These are phyloP conservation scores for Nephrotoma flavescens DNA, from an alignment of 2,888 invertebrate genomes.

Conservation along the genomic window DNA sequence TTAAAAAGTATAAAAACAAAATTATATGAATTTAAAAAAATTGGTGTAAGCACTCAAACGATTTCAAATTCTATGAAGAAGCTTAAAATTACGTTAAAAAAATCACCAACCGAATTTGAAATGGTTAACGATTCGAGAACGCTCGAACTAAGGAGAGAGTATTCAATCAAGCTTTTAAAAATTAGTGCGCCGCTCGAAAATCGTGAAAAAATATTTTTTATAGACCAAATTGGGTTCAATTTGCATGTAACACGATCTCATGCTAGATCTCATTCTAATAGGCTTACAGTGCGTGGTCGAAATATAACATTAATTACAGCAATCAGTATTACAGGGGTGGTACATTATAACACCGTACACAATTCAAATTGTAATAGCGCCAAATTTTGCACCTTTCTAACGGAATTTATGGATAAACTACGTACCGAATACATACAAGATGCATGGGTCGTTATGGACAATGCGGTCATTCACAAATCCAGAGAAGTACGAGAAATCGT, in stretches of 20 bases:
- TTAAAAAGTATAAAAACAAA: background rate
- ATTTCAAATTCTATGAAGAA: background rate
- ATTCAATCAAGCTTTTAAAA: background rate
- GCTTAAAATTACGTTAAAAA: background rate
- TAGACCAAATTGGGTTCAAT: conserved; percentile 4
- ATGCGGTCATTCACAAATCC: background rate
- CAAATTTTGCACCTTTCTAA: background rate
- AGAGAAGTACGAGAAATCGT: background rate
- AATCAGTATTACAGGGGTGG: background rate
- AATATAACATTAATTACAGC: background rate
- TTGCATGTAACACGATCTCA: background rate
- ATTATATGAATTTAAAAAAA: background rate
- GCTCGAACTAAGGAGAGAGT: background rate
- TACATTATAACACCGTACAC: background rate
- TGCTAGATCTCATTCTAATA: background rate
- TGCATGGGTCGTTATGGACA: background rate
- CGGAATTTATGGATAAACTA: background rate
- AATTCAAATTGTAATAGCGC: background rate
- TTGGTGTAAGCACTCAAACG: background rate
- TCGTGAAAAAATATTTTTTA: background rate
- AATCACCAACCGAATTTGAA: background rate
- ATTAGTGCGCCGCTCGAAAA: background rate
- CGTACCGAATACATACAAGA: background rate
- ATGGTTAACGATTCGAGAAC: background rate
- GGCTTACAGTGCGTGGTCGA: background rate